Conservation (phyloP, 2,888 invertebrate genomes). For the Salticus scenicus region DNA sequence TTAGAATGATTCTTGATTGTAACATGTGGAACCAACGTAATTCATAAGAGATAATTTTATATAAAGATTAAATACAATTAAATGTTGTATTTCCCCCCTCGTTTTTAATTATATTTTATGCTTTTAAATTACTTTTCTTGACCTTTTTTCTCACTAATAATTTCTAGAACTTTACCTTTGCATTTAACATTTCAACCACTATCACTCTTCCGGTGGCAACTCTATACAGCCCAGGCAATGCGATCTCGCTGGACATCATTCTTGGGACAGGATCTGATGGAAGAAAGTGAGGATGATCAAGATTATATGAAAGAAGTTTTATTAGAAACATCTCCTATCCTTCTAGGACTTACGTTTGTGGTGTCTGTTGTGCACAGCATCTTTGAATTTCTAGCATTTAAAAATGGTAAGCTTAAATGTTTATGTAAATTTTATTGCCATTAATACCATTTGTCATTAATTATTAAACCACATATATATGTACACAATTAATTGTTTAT, state of each 20-base stretch:
- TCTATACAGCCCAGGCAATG: slow-evolving; percentile 97
- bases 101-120: no score
- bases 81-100: no score
- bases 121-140: no score
- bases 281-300: slow-evolving; percentile 80
- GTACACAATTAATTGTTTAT: no score
- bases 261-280: slow-evolving; percentile 81
- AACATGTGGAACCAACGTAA: no score
- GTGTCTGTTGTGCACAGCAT: slow-evolving; percentile 97
- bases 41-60: no score
- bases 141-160: no score
- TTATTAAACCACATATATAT: no score
- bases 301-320: slow-evolving; percentile 88
- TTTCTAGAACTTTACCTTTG: slow-evolving; percentile 79
- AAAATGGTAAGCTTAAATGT: slow-evolving; percentile 84
- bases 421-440: no score
- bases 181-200: slow-evolving; percentile 84
- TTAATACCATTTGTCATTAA: no score
- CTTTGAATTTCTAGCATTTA: slow-evolving; percentile 98
- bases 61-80: no score
- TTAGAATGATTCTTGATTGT: no score
- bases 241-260: slow-evolving; percentile 86
- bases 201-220: slow-evolving; percentile 97
- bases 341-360: slow-evolving; percentile 91
- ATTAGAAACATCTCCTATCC: slow-evolving; percentile 96